A percentile compares a stretch with the other conserved stretches of the same genome.
These are phyloP conservation scores for Mormyrops attenuatus DNA, from an alignment of 2,797 vertebrate species.

Conservation along the genomic window DNA sequence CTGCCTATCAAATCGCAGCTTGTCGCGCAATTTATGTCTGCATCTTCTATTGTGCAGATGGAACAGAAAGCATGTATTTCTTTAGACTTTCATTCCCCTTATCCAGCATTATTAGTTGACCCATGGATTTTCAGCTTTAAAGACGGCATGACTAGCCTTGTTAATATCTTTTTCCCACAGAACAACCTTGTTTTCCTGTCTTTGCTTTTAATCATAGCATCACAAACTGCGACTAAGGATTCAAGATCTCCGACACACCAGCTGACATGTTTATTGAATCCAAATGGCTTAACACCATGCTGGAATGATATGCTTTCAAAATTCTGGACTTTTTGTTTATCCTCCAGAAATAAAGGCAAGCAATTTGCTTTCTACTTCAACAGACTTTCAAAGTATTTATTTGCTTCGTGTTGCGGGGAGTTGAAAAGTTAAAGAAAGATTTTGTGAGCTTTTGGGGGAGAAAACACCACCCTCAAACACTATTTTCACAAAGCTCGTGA, in stretches of 20 bases:
- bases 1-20: not conserved
- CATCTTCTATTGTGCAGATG: not conserved
- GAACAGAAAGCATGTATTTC: not conserved
- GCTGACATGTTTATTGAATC: not conserved
- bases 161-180: not conserved
- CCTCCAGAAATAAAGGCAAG: not conserved
- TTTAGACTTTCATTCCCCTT: not conserved
- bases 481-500: constrained; percentile 12
- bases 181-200: not conserved
- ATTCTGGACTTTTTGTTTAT: not conserved
- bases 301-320: not conserved
- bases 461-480: not conserved
- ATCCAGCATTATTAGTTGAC: not conserved
- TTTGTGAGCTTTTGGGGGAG: not conserved
- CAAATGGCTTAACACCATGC: not conserved
- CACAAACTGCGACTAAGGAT: not conserved
- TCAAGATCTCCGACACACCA: not conserved
- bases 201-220: constrained; percentile 3
- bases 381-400: not conserved
- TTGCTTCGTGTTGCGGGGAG: not conserved
- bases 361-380: constrained; percentile 10
- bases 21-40: not conserved
- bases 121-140: not conserved
- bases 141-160: not conserved
- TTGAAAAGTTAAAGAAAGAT: not conserved